Percentiles rank a stretch among this genome's conserved stretches.
Evolutionary conservation across 2,113 vertebrate genomes (phyloP).

Genomic region (Pteropus alecto): DNA sequence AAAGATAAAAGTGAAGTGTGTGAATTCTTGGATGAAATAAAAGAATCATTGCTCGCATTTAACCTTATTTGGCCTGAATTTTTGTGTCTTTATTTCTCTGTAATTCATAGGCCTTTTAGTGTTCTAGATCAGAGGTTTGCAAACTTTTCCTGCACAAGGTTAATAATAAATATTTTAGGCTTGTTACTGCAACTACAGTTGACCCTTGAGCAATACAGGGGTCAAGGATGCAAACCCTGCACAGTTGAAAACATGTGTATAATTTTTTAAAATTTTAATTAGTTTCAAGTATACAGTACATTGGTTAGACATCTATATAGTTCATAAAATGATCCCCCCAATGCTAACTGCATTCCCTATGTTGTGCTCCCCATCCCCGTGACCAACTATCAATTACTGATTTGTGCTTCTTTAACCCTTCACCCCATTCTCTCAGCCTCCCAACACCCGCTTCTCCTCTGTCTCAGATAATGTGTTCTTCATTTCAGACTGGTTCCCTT

Average conservation of each 20-base stretch:
- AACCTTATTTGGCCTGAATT: not conserved
- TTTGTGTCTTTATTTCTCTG: not conserved
- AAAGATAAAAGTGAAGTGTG: not conserved
- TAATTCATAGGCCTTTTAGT: not conserved
- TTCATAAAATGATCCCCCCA: too few relatives aligned
- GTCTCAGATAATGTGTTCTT: too few relatives aligned
- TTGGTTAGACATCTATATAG: too few relatives aligned
- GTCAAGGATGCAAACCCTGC: too few relatives aligned
- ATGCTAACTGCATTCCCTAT: too few relatives aligned
- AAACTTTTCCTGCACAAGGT: not conserved
- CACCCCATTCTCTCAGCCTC: too few relatives aligned
- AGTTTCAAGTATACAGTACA: too few relatives aligned
- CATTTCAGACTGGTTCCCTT: too few relatives aligned
- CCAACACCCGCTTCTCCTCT: too few relatives aligned
- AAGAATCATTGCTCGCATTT: not conserved
- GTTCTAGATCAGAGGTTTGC: not conserved
- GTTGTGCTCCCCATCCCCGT: too few relatives aligned
- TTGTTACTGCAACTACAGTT: not conserved
- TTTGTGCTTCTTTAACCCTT: too few relatives aligned
- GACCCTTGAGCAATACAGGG: not conserved
- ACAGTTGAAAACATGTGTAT: not conserved
- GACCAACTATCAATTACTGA: too few relatives aligned
- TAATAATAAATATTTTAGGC: not conserved
- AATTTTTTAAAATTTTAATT: not conserved
- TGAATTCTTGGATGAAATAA: conserved; percentile 5